phyloP scores from a whole-genome alignment of 2,797 vertebrate genomes.

The Bovichtus variegatus region DNA sequence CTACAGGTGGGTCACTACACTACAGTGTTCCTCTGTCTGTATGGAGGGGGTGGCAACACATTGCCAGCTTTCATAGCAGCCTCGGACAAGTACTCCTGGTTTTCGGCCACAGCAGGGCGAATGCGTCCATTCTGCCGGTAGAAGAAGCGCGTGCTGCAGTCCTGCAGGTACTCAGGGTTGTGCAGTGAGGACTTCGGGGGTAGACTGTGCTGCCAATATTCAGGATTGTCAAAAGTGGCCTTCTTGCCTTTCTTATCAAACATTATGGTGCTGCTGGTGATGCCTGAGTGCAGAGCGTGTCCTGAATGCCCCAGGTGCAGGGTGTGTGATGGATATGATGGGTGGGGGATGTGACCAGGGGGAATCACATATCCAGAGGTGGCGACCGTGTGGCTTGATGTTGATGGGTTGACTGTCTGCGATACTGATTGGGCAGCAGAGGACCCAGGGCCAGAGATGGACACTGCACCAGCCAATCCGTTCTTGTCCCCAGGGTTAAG shows the following conservation, averaged over 20 bases:
- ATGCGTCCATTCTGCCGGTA: conserved; percentile 99
- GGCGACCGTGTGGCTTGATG: conserved; percentile 75
- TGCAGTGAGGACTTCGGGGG: conserved; percentile 94
- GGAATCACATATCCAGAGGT: conserved; percentile 76
- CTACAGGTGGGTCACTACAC: conserved; percentile 91
- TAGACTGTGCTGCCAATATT: conserved; percentile 99
- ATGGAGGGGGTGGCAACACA: conserved; percentile 96
- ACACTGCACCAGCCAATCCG: conserved; percentile 84
- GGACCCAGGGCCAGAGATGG: conserved; percentile 67
- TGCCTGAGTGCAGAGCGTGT: conserved; percentile 82
- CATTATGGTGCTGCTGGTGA: conserved; percentile 84
- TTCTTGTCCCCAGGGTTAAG: conserved; percentile 90
- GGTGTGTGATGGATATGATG: conserved; percentile 83
- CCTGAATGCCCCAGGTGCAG: conserved; percentile 83
- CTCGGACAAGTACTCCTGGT: conserved; percentile 98
- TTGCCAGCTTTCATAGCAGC: conserved; percentile 97
- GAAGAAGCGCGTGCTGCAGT: conserved; percentile 99
- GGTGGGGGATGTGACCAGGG: conserved; percentile 79
- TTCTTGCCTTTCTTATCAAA: conserved; percentile 94
- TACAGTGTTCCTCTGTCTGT: conserved; percentile 99
- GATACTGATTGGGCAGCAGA: conserved; percentile 79
- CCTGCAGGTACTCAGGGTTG: conserved; percentile 98
- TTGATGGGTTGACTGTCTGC: conserved; percentile 76
- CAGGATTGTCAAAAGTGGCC: conserved; percentile 97
- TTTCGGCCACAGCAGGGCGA: conserved; percentile 96